Evolutionary conservation across 2,113 vertebrate species (phyloP).

Genomic region (Thryonomys swinderianus): DNA sequence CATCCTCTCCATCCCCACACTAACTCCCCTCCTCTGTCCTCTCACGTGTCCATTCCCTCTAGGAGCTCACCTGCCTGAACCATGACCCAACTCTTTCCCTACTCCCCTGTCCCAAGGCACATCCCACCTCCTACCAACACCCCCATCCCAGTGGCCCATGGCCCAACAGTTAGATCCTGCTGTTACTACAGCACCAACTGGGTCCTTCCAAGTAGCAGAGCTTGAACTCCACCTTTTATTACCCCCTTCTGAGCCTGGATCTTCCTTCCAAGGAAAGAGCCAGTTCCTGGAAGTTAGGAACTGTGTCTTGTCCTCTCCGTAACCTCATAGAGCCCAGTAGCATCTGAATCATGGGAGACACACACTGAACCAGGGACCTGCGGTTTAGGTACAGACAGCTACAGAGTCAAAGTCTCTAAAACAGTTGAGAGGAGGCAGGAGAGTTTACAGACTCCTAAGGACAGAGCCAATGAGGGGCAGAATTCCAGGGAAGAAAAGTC

Average conservation of each 20-base stretch:
- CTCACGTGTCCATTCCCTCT: neutral
- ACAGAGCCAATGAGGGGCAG: neutral
- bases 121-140: neutral
- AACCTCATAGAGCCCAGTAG: neutral
- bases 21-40: neutral
- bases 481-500: neutral
- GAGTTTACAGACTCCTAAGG: neutral
- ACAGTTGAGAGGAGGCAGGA: neutral
- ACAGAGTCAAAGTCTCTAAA: neutral
- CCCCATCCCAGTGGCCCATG: neutral
- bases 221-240: neutral
- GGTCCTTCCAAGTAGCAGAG: neutral
- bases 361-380: neutral
- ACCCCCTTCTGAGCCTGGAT: neutral
- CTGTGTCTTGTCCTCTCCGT: neutral
- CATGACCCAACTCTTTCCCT: neutral
- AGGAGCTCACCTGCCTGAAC: neutral
- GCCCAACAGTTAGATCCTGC: neutral
- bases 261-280: neutral
- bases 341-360: fast-evolving
- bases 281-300: neutral
- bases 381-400: neutral
- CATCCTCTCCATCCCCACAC: neutral
- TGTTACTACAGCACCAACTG: neutral
- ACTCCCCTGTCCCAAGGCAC: neutral